Base-by-base conservation (phyloP, 2,888 invertebrate genomes). In the Tenthredo notha region DNA sequence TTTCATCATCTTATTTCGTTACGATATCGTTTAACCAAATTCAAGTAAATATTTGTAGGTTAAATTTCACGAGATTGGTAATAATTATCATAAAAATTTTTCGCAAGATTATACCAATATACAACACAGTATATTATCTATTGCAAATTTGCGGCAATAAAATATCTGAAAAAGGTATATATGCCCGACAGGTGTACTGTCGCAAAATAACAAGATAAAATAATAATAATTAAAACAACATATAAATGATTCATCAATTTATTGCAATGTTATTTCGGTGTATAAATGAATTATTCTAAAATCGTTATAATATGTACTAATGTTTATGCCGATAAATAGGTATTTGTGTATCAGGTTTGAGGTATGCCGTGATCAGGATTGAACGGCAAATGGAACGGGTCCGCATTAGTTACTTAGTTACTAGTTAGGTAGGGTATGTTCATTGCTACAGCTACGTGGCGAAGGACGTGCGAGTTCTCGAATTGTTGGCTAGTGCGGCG, bases 391-490 rank as follows among this genome's bases (percentile, higher is more conserved):
- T 67, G 67, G 67, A 67, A 67, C 67, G 67, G 67, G 18, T 25
- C 29, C 33, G 33, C 33, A 7, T 33, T 61, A 61, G 67, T 25
- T 67, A 33, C 33, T 33, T 33, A 15, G 65, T 10, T 67, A 67
- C 15, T 61, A 29, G 61, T 54, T 61, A 61, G 33, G 67, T 67
- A 33, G 67, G 33, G 43, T 43, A 74, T 74, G 25, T 40, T 61
- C 74, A 43, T 67, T 67, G 33, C 33, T 29, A 21, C 25, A 21
- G 25, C 61, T 61, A 67, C 67, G 67, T 67, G 67, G 67, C 67
- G 67, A 67, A 67, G 67, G 67, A 67, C 67, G 67, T 47, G 74
- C 74, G 74, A 74, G 47, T 47, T 74, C 74, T 74, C 43, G 74
- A 43, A 43, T 74, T 47, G 74, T 74, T 74, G 43, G 74, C 21